Evolutionary conservation across 2,113 vertebrate genomes (phyloP).

Genomic region (Pachypanchax playfairii): DNA sequence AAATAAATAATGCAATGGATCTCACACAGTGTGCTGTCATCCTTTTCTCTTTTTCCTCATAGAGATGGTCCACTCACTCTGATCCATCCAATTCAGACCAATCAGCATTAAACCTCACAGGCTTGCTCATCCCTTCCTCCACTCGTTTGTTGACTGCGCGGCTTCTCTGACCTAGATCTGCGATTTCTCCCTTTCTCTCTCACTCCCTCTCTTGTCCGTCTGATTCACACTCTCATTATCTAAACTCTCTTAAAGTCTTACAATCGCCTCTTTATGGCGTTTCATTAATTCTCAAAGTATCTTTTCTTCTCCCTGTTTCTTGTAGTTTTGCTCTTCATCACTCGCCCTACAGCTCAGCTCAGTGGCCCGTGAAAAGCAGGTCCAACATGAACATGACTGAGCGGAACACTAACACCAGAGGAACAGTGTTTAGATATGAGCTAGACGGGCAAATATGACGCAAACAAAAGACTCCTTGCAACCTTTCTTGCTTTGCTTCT

Average conservation of each 20-base stretch:
- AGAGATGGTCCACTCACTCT: conserved; percentile 20
- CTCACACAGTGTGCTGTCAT: conserved; percentile 9
- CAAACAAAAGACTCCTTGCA: conserved; percentile 14
- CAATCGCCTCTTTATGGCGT: conserved; percentile 63
- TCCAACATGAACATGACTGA: conserved; percentile 35
- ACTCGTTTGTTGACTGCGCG: conserved; percentile 54
- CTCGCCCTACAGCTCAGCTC: conserved; percentile 32
- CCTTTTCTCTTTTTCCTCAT: neutral
- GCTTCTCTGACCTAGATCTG: conserved; percentile 74
- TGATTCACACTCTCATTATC: conserved; percentile 62
- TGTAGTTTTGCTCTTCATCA: conserved; percentile 20
- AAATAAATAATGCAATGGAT: conserved; percentile 6
- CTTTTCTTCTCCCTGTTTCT: conserved; percentile 22
- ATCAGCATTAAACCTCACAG: conserved; percentile 41
- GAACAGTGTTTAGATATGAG: conserved; percentile 37
- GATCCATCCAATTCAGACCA: conserved; percentile 44
- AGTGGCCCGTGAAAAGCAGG: conserved; percentile 34
- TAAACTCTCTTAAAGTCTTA: conserved; percentile 63
- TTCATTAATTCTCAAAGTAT: conserved; percentile 54
- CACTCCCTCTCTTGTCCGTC: conserved; percentile 39
- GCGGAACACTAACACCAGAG: conserved; percentile 14
- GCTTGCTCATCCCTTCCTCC: conserved; percentile 64
- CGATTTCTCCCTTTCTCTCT: conserved; percentile 21
- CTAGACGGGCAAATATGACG: conserved; percentile 39
- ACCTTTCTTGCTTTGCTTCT: conserved; percentile 22